Evolutionary conservation across 2,888 invertebrate species (phyloP).

Genomic region (Nymphalis c-album): DNA sequence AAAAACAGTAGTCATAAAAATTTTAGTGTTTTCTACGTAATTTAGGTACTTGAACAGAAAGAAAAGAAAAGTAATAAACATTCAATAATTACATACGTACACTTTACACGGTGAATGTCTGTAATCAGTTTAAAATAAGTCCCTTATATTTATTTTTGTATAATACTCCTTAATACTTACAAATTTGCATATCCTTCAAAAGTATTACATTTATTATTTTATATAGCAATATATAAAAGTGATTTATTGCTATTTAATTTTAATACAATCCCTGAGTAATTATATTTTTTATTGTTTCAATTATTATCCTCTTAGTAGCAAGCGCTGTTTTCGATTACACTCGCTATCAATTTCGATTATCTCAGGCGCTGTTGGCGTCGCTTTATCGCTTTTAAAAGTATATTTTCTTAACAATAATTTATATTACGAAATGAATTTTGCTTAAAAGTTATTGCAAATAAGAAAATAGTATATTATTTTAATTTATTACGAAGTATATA

Average conservation of each 20-base stretch:
- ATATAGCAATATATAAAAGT: slow-evolving; percentile 1
- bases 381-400: slow-evolving; percentile 15
- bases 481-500: not conserved
- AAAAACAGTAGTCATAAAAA: no score
- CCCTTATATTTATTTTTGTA: no score
- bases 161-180: no score
- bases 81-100: no score
- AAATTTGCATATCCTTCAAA: no score
- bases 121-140: no score
- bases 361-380: slow-evolving; percentile 15
- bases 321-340: slow-evolving; percentile 21
- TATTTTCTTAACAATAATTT: slow-evolving; percentile 15
- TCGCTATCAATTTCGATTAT: slow-evolving; percentile 27
- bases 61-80: no score
- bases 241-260: slow-evolving; percentile 10
- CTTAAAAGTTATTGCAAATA: not conserved
- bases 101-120: no score
- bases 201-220: not conserved
- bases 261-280: slow-evolving; percentile 9
- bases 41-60: no score
- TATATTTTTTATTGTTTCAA: slow-evolving; percentile 21
- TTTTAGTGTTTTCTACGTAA: no score
- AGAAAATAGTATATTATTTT: not conserved
- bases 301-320: slow-evolving; percentile 26
- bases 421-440: slow-evolving; percentile 6